Conservation (phyloP, 2,888 invertebrate species). For the Sinodicranocentrus sp. region DNA sequence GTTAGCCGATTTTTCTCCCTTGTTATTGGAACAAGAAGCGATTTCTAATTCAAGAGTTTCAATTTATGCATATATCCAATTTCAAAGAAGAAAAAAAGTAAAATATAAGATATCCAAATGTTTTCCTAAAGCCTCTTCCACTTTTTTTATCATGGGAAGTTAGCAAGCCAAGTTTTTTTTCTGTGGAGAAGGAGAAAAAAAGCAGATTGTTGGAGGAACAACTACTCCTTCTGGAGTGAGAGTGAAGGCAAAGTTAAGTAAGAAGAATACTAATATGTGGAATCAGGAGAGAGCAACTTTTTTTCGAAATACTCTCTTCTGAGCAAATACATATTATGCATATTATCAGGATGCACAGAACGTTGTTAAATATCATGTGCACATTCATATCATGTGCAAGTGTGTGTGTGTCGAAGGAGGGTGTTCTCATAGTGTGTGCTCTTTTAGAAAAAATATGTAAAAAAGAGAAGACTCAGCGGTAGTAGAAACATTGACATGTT, state of each 20-base stretch:
- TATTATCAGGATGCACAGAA: neutral
- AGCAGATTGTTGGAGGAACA: slow-evolving; percentile 2
- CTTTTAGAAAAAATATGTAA: no score
- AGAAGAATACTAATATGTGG: slow-evolving; percentile 8
- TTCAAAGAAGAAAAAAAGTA: slow-evolving; percentile 20
- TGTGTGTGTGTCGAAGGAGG: no score
- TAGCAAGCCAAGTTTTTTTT: neutral
- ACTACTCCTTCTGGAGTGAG: neutral
- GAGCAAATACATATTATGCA: neutral
- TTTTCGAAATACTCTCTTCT: neutral
- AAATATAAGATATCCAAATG: neutral
- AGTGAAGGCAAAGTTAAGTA: neutral
- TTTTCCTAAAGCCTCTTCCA: neutral
- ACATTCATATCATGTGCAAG: no score
- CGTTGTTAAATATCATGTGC: slow-evolving; percentile 5
- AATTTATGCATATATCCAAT: slow-evolving; percentile 54
- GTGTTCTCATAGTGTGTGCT: no score
- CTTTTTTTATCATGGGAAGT: neutral
- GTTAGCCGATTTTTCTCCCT: slow-evolving; percentile 14
- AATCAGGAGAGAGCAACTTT: slow-evolving; percentile 9
- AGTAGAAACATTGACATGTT: slow-evolving; percentile 50
- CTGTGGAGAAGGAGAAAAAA: neutral
- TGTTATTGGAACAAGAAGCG: slow-evolving; percentile 23
- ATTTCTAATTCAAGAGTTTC: slow-evolving; percentile 50
- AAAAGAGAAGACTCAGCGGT: neutral